Percentiles rank a stretch among this genome's conserved stretches.
These are phyloP conservation scores for Conus ventricosus DNA, from an alignment of 1,140 invertebrate genomes.

Conservation along the genomic window DNA sequence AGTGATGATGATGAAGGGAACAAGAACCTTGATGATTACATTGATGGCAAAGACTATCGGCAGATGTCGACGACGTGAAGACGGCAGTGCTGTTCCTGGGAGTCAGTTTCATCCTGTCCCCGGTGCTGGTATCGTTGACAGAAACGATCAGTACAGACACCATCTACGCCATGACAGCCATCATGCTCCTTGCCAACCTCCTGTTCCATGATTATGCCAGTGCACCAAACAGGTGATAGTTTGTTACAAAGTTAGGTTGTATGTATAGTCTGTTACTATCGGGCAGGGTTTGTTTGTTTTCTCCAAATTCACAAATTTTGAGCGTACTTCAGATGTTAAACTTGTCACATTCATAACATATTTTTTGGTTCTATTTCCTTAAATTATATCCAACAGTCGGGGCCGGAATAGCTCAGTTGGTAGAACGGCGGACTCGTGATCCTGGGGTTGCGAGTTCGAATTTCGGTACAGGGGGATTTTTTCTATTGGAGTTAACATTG, in stretches of 20 bases:
- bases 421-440: too few species aligned
- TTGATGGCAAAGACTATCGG: background rate
- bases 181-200: constrained; percentile 90
- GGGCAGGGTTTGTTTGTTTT: too few species aligned
- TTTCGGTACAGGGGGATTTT: too few species aligned
- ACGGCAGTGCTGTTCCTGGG: constrained; percentile 82
- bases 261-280: too few species aligned
- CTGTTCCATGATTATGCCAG: constrained; percentile 90
- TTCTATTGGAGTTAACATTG: too few species aligned
- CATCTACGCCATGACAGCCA: constrained; percentile 92
- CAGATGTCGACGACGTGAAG: constrained; percentile 69
- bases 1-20: background rate
- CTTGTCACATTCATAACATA: too few species aligned
- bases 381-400: too few species aligned
- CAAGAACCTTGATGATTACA: background rate
- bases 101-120: constrained; percentile 90
- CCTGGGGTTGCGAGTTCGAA: too few species aligned
- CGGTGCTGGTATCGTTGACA: constrained; percentile 94
- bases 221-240: constrained; percentile 77
- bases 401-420: too few species aligned
- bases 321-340: too few species aligned
- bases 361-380: too few species aligned
- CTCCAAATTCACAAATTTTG: too few species aligned
- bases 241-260: background rate
- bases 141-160: constrained; percentile 97